These are phyloP conservation scores for Smithornis capensis DNA, from an alignment of 2,113 vertebrate genomes.

Conservation along the genomic window DNA sequence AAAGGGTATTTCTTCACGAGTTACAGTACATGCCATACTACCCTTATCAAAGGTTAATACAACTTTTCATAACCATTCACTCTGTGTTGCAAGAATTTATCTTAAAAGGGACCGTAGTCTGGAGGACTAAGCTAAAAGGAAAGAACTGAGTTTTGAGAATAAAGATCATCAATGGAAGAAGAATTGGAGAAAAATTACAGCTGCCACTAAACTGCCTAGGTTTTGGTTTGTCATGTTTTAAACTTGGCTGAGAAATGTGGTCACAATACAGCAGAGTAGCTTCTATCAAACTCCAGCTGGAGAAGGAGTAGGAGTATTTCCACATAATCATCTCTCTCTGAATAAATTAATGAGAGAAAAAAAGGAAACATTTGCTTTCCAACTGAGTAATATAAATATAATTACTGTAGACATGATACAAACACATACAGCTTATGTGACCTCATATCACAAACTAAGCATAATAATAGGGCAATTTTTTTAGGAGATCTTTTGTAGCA, in stretches of 20 bases:
- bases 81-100: neutral
- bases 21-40: neutral
- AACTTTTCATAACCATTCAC: neutral
- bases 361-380: neutral
- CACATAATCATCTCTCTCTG: neutral
- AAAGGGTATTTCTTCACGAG: neutral
- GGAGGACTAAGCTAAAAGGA: neutral
- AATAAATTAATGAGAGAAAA: neutral
- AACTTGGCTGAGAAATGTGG: neutral
- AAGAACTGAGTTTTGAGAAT: neutral
- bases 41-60: neutral
- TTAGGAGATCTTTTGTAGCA: neutral
- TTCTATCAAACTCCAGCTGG: neutral
- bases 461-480: neutral
- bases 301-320: neutral
- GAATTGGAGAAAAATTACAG: neutral
- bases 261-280: neutral
- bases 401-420: neutral
- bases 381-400: neutral
- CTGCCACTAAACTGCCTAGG: neutral
- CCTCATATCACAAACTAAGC: neutral
- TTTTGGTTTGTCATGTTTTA: neutral
- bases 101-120: neutral
- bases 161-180: neutral
- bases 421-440: neutral